These are phyloP conservation scores for Sapajus apella DNA, from an alignment of 2,113 vertebrate genomes.

Conservation along the genomic window DNA sequence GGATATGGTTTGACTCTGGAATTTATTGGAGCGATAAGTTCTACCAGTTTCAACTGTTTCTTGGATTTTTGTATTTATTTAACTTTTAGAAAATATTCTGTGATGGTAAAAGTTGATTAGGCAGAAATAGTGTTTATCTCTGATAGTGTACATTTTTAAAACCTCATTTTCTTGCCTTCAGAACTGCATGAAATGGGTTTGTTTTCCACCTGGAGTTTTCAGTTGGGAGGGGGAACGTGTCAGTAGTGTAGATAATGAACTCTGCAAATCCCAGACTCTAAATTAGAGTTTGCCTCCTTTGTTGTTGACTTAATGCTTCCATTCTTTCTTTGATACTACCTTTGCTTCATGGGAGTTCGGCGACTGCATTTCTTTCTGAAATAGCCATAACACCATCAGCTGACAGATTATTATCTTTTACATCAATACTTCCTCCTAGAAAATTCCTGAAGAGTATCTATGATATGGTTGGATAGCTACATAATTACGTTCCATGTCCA, in stretches of 20 bases:
- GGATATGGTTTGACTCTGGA: background rate
- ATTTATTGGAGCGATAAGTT: background rate
- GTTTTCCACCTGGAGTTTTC: background rate
- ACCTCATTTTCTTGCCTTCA: constrained; percentile 10
- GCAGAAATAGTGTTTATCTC: background rate
- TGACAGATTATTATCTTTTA: constrained; percentile 12
- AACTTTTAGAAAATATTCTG: constrained; percentile 16
- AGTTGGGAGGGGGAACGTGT: background rate
- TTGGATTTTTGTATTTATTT: constrained; percentile 31
- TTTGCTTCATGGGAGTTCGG: background rate
- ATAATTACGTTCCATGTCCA: constrained; percentile 35
- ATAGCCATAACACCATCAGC: background rate
- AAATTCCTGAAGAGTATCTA: background rate
- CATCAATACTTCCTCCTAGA: constrained; percentile 27
- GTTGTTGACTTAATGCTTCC: background rate
- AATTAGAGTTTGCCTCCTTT: background rate
- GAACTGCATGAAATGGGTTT: background rate
- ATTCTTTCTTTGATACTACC: constrained; percentile 34
- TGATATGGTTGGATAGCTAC: background rate
- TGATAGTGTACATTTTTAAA: background rate
- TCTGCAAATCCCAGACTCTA: background rate
- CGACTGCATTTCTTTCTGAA: constrained; percentile 40
- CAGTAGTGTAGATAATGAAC: background rate
- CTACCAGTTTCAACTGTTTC: background rate
- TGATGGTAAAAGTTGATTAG: background rate